Conservation (phyloP, 2,797 vertebrate species). For the Aplochiton taeniatus region DNA sequence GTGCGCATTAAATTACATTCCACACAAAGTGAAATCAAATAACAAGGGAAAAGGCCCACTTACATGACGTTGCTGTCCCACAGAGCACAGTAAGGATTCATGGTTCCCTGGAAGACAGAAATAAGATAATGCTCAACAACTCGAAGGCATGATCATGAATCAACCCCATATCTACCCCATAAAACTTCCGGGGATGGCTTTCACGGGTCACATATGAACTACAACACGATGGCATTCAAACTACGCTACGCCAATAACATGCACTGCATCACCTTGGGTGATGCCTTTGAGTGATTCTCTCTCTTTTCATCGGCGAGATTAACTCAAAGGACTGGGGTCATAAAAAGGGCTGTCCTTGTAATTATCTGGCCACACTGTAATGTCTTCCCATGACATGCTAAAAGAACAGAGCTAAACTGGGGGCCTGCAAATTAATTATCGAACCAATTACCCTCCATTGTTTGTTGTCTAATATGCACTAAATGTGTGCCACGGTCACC, state of each 20-base stretch:
- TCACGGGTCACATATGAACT: constrained; percentile 16
- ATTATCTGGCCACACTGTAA: constrained; percentile 55
- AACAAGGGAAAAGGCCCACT: constrained; percentile 71
- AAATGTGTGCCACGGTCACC: constrained; percentile 44
- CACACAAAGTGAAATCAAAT: neutral
- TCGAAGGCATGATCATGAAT: constrained; percentile 33
- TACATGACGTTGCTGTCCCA: constrained; percentile 95
- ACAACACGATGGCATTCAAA: neutral
- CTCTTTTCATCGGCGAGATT: constrained; percentile 51
- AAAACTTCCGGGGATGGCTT: constrained; percentile 20
- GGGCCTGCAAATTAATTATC: constrained; percentile 71
- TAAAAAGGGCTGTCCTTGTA: constrained; percentile 63
- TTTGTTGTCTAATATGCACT: constrained; percentile 55
- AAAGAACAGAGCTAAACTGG: constrained; percentile 31
- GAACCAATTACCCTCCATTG: constrained; percentile 68
- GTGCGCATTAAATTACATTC: neutral
- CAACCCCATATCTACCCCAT: constrained; percentile 24
- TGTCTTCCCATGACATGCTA: constrained; percentile 35
- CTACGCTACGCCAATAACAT: neutral
- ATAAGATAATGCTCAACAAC: constrained; percentile 28
- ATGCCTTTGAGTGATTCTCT: constrained; percentile 6
- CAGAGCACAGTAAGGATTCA: constrained; percentile 95
- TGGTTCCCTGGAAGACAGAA: constrained; percentile 86
- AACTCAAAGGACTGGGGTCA: constrained; percentile 51
- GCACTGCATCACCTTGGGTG: constrained; percentile 4